These are phyloP conservation scores for Agapetus fuscipes DNA, from an alignment of 2,888 invertebrate species.

Conservation along the genomic window DNA sequence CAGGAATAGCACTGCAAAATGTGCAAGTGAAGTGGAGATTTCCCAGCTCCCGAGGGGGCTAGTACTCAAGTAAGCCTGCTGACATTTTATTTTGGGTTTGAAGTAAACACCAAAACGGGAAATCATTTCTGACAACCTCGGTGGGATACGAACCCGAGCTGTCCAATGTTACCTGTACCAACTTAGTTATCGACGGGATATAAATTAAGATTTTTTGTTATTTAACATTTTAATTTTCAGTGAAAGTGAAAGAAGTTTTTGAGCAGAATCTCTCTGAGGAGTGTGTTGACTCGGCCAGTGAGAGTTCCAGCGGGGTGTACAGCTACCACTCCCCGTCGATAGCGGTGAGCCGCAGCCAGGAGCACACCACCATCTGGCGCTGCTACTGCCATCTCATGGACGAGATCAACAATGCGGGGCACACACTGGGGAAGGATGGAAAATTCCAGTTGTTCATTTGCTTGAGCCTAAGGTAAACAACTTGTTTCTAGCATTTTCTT, in stretches of 20 bases:
- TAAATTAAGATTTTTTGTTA: too few species aligned
- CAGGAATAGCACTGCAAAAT: too few species aligned
- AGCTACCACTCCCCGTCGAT: conserved; percentile 24
- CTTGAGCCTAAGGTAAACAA: conserved; percentile 71
- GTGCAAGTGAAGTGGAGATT: too few species aligned
- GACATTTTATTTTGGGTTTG: too few species aligned
- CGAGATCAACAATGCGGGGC: conserved; percentile 75
- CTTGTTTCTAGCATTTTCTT: conserved; percentile 1
- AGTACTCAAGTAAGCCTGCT: too few species aligned
- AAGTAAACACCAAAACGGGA: too few species aligned
- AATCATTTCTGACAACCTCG: too few species aligned
- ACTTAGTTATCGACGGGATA: too few species aligned
- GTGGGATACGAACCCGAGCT: too few species aligned
- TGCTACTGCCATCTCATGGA: conserved; percentile 84
- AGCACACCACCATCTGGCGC: conserved; percentile 67
- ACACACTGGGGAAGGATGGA: conserved; percentile 90
- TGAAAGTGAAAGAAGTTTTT: conserved; percentile 71
- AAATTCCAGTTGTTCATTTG: conserved; percentile 96
- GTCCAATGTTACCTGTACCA: too few species aligned
- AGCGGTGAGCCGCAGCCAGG: conserved; percentile 40
- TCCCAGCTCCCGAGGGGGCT: too few species aligned
- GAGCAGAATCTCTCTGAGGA: conserved; percentile 63
- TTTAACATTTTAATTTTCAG: conserved; percentile 37
- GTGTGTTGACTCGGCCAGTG: conserved; percentile 27
- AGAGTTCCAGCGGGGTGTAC: conserved; percentile 22